A percentile compares a stretch with the other conserved stretches of the same genome.
Conservation (phyloP, 2,113 vertebrate genomes). For the Embiotoca jacksoni region DNA sequence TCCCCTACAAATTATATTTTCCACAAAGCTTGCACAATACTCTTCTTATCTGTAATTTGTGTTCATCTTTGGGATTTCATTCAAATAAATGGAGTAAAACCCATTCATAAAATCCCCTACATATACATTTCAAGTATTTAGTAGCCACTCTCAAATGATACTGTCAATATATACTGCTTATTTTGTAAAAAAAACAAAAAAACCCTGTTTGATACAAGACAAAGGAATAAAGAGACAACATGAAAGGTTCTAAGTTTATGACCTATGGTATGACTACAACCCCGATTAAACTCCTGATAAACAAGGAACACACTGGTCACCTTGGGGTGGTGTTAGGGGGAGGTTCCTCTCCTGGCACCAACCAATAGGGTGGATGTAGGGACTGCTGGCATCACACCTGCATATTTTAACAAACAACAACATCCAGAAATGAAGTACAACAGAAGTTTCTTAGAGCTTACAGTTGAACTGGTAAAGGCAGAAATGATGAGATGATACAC, state of each 20-base stretch:
- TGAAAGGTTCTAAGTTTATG: constrained; percentile 3
- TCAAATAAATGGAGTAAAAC: not conserved
- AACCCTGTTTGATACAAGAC: not conserved
- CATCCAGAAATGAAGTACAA: not conserved
- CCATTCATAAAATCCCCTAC: not conserved
- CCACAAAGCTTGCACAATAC: too few species aligned
- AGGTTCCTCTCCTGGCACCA: constrained; percentile 97
- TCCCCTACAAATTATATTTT: too few species aligned
- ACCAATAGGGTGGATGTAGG: constrained; percentile 97
- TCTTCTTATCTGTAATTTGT: not conserved
- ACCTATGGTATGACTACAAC: not conserved
- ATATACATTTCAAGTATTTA: not conserved
- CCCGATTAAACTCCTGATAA: constrained; percentile 20
- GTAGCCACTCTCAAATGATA: not conserved
- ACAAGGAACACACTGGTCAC: constrained; percentile 78
- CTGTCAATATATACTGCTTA: not conserved
- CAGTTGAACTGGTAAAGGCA: not conserved
- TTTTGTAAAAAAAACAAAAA: not conserved
- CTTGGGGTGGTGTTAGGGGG: constrained; percentile 96
- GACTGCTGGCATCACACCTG: constrained; percentile 97
- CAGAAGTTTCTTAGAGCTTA: not conserved
- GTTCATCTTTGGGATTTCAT: not conserved
- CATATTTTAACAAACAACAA: constrained; percentile 40
- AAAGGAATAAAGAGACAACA: constrained; percentile 1
- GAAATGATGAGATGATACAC: not conserved